These are phyloP conservation scores for Drosophila sp. DNA, from an alignment of 1,140 invertebrate genomes.

Conservation along the genomic window DNA sequence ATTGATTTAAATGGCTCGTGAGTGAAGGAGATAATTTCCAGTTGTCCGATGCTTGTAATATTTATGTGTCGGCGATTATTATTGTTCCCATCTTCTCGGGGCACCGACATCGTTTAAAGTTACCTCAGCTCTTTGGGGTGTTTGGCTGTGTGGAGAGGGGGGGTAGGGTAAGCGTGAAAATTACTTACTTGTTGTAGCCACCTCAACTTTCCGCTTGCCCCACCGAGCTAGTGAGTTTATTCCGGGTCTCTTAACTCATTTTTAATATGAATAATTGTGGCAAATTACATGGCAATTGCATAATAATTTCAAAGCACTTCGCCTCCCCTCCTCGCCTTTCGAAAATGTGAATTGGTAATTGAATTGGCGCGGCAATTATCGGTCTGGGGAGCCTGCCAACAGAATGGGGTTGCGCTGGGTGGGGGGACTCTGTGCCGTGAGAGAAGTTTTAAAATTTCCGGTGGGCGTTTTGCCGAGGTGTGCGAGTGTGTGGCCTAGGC, in stretches of 20 bases:
- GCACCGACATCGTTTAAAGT: slow-evolving; percentile 66
- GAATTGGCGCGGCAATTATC: slow-evolving; percentile 70
- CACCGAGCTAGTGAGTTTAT: background rate
- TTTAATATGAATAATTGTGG: slow-evolving; percentile 82
- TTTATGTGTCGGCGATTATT: slow-evolving; percentile 82
- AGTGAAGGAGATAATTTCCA: slow-evolving; percentile 83
- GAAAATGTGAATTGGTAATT: slow-evolving; percentile 56
- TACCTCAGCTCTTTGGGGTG: slow-evolving; percentile 30
- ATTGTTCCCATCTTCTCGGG: slow-evolving; percentile 39
- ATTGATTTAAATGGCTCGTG: slow-evolving; percentile 83
- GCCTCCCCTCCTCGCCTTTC: background rate
- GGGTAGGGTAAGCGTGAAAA: slow-evolving; percentile 61
- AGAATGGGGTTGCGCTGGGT: background rate
- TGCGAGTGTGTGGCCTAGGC: background rate
- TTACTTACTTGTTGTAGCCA: slow-evolving; percentile 47
- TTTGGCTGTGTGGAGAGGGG: slow-evolving; percentile 15
- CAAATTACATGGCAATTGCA: slow-evolving; percentile 82
- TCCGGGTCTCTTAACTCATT: slow-evolving; percentile 60
- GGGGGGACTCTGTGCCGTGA: slow-evolving; percentile 16
- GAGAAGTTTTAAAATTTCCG: slow-evolving; percentile 64
- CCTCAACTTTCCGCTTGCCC: background rate
- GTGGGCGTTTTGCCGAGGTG: slow-evolving; percentile 7
- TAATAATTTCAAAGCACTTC: slow-evolving; percentile 41
- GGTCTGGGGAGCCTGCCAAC: slow-evolving; percentile 19
- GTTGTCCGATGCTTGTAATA: slow-evolving; percentile 83